Percentiles rank a stretch among this genome's conserved stretches.
Conservation (phyloP, 2,113 vertebrate species). For the Scortum barcoo region DNA sequence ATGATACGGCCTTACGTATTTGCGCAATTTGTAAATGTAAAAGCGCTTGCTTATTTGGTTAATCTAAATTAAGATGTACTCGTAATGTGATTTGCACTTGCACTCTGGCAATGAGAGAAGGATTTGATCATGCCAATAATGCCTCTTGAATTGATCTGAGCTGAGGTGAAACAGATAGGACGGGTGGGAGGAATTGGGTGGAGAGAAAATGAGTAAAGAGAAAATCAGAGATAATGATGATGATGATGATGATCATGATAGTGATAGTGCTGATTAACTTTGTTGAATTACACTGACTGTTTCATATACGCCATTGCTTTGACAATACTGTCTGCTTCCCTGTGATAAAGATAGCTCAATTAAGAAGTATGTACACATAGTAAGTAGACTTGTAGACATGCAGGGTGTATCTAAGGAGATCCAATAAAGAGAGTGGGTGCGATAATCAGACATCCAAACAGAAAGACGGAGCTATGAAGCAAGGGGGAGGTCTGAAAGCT, state of each 20-base stretch:
- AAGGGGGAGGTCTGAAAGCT: slow-evolving; percentile 19
- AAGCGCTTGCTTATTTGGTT: slow-evolving; percentile 12
- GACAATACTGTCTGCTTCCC: not conserved
- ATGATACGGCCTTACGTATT: not conserved
- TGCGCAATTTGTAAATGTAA: slow-evolving; percentile 10
- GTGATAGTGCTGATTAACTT: slow-evolving; percentile 21
- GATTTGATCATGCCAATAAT: slow-evolving; percentile 17
- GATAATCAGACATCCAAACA: slow-evolving; percentile 41
- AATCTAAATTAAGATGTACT: slow-evolving; percentile 18
- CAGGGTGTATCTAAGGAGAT: not conserved
- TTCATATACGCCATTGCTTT: not conserved
- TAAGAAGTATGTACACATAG: not conserved
- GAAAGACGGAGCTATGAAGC: slow-evolving; percentile 24
- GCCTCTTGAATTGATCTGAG: slow-evolving; percentile 33
- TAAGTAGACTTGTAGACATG: not conserved
- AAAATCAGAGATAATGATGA: not conserved
- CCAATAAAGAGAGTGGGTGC: not conserved
- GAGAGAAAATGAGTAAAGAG: not conserved
- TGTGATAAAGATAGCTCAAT: slow-evolving; percentile 5
- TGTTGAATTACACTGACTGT: slow-evolving; percentile 14
- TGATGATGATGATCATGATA: not conserved
- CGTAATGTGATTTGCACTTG: slow-evolving; percentile 28
- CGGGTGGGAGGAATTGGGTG: slow-evolving; percentile 2
- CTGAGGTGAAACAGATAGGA: slow-evolving; percentile 25
- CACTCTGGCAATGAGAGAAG: not conserved